Conservation (phyloP, 2,888 invertebrate genomes). For the Lepetodrilus schrolli region DNA sequence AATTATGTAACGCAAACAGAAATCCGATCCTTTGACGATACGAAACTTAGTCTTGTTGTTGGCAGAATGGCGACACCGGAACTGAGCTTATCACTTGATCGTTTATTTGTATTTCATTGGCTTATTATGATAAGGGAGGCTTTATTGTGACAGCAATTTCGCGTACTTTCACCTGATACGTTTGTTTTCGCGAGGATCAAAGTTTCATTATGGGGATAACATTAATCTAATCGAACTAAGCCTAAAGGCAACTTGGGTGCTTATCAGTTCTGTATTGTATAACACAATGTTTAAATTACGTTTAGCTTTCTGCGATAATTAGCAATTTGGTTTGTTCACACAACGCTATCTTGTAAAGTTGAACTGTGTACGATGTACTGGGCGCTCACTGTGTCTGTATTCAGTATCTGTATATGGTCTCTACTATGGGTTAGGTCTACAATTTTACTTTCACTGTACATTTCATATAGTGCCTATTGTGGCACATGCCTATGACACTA, state of each 20-base stretch:
- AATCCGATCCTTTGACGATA: neutral
- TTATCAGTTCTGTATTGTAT: neutral
- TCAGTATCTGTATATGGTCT: no score
- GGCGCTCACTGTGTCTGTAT: no score
- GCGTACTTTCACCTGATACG: neutral
- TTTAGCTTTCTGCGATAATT: neutral
- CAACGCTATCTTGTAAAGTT: no score
- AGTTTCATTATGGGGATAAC: neutral
- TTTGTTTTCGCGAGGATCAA: neutral
- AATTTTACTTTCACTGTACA: no score
- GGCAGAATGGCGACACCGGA: constrained; percentile 9
- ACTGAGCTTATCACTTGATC: constrained; percentile 2
- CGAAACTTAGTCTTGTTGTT: neutral
- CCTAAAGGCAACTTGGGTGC: neutral
- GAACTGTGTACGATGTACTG: no score
- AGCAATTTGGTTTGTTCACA: neutral
- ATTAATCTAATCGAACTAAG: neutral
- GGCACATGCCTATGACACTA: no score
- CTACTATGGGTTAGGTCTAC: no score
- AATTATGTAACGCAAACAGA: constrained; percentile 5
- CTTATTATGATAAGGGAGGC: constrained; percentile 16
- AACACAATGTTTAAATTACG: neutral
- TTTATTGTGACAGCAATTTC: neutral
- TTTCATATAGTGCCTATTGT: no score
- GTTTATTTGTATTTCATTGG: constrained; percentile 18